These are phyloP conservation scores for Aphidoletes aphidimyza DNA, from an alignment of 2,888 invertebrate genomes.

Conservation along the genomic window DNA sequence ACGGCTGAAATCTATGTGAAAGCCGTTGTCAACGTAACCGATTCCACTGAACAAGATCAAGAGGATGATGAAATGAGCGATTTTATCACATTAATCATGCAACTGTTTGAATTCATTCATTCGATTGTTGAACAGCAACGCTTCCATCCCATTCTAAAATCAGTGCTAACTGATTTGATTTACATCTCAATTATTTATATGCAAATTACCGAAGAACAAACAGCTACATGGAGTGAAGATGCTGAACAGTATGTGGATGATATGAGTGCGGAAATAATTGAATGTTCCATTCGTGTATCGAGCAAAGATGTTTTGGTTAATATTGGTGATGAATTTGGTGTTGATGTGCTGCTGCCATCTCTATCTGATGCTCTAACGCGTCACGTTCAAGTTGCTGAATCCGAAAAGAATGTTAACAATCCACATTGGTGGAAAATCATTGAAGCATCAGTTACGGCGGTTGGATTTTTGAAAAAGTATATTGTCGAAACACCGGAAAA, in stretches of 20 bases:
- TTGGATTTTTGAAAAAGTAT: slow-evolving; percentile 69
- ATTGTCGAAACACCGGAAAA: slow-evolving; percentile 62
- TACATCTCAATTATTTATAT: slow-evolving; percentile 76
- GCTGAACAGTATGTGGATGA: slow-evolving; percentile 77
- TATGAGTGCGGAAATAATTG: slow-evolving; percentile 73
- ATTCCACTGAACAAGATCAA: slow-evolving; percentile 67
- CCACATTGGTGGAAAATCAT: slow-evolving; percentile 74
- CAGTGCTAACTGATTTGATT: slow-evolving; percentile 72
- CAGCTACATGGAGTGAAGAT: slow-evolving; percentile 72
- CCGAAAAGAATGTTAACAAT: slow-evolving; percentile 67
- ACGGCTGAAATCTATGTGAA: slow-evolving; percentile 75
- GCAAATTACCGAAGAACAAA: slow-evolving; percentile 77
- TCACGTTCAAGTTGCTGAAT: slow-evolving; percentile 71
- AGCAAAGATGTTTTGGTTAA: slow-evolving; percentile 40
- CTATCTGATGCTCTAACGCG: slow-evolving; percentile 71
- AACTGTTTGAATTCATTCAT: slow-evolving; percentile 76
- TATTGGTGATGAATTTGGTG: slow-evolving; percentile 69
- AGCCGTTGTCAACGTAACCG: slow-evolving; percentile 71
- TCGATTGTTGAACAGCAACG: slow-evolving; percentile 71
- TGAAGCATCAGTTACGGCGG: slow-evolving; percentile 74
- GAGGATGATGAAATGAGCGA: slow-evolving; percentile 71
- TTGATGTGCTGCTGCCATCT: slow-evolving; percentile 68
- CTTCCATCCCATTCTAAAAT: slow-evolving; percentile 70
- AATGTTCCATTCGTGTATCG: slow-evolving; percentile 58
- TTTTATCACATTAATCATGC: slow-evolving; percentile 73